Evolutionary conservation across 2,113 vertebrate genomes (phyloP).

Genomic region (Halichoerus grypus): DNA sequence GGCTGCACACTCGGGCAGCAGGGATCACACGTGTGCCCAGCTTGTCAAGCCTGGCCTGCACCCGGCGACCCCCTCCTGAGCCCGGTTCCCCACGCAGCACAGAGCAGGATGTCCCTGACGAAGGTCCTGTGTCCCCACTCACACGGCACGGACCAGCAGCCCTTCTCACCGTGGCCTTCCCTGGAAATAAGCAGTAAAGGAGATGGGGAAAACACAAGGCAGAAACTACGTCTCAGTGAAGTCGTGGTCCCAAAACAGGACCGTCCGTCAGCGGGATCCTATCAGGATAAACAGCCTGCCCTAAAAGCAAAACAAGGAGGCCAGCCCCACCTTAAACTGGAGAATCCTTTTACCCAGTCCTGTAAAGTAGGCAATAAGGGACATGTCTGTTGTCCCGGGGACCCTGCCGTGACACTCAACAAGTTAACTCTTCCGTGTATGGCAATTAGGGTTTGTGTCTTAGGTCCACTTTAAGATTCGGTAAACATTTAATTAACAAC

Average conservation of each 20-base stretch:
- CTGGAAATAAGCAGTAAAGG: neutral
- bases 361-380: rapidly evolving
- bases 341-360: neutral
- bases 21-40: neutral
- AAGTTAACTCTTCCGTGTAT: neutral
- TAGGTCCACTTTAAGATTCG: neutral
- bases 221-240: neutral
- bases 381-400: neutral
- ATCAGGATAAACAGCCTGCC: neutral
- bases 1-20: neutral
- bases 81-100: neutral
- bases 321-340: neutral
- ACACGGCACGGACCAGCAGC: rapidly evolving
- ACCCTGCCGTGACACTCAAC: rapidly evolving
- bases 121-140: neutral
- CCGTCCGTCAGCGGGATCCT: rapidly evolving
- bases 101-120: too few species aligned
- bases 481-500: neutral
- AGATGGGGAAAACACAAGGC: neutral
- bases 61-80: rapidly evolving
- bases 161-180: neutral
- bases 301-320: neutral
- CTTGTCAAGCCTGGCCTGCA: rapidly evolving
- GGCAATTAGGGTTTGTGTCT: neutral
- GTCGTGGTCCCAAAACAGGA: neutral